These are phyloP conservation scores for Pocillopora verrucosa DNA, from an alignment of 64 coral and sea anemone genomes.

Conservation along the genomic window DNA sequence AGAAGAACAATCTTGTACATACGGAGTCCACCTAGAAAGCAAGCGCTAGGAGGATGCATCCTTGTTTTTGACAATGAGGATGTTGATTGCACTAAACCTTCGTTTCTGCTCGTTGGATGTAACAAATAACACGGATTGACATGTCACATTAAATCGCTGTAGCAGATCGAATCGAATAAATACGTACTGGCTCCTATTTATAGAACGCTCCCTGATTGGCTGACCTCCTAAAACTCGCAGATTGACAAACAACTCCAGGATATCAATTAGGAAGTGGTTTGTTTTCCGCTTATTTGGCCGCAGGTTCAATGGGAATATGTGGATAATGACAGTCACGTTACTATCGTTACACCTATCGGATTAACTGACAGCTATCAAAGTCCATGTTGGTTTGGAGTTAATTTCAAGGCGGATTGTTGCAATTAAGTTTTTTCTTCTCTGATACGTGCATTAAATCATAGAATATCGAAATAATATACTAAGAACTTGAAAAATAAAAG, in stretches of 20 bases:
- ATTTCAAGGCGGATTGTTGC: too few species aligned
- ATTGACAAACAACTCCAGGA: background rate
- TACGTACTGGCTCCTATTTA: background rate
- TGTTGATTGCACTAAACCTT: background rate
- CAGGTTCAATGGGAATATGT: background rate
- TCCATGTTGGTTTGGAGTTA: too few species aligned
- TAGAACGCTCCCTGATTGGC: background rate
- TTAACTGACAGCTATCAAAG: too few species aligned
- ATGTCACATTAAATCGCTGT: too few species aligned
- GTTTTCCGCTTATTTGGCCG: background rate
- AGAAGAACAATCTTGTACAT: constrained; percentile 73
- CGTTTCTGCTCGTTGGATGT: too few species aligned
- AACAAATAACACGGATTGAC: too few species aligned
- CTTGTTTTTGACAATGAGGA: background rate
- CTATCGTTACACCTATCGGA: background rate
- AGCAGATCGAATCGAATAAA: background rate
- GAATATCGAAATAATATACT: too few species aligned
- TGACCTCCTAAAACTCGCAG: background rate
- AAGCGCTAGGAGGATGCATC: constrained; percentile 72
- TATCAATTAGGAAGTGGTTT: background rate
- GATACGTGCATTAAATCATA: too few species aligned
- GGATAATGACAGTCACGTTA: background rate
- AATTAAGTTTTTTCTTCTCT: too few species aligned
- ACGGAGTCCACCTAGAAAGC: constrained; percentile 68
- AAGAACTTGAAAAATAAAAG: too few species aligned